phyloP scores from a whole-genome alignment of 2,888 invertebrate species.

The Drosophila greeni region DNA sequence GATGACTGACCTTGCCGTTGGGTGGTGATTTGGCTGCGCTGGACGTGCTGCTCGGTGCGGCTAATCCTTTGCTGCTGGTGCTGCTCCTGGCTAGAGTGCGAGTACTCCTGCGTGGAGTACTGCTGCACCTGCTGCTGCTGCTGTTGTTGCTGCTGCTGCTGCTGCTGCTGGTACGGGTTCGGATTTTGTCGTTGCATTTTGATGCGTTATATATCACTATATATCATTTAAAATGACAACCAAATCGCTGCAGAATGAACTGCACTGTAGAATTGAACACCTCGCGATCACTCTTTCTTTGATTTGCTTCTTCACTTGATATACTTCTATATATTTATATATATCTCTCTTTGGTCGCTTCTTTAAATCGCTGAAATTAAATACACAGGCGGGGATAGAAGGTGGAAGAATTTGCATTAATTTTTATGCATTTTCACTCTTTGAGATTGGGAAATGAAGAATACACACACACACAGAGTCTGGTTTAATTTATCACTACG shows the following conservation, averaged over 20 bases:
- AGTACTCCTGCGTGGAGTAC: conserved; percentile 79
- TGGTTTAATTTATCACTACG: conserved; percentile 40
- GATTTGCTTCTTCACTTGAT: conserved; percentile 67
- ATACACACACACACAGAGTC: conserved; percentile 1
- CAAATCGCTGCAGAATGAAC: conserved; percentile 68
- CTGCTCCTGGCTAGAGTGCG: conserved; percentile 80
- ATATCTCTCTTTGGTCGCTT: conserved; percentile 61
- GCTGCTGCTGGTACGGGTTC: conserved; percentile 80
- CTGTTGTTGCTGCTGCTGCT: conserved; percentile 79
- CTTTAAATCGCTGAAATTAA: conserved; percentile 71
- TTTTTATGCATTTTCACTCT: conserved; percentile 12
- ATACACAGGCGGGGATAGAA: conserved; percentile 37
- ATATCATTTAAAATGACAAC: conserved; percentile 77
- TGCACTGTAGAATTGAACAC: conserved; percentile 67
- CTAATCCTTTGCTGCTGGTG: conserved; percentile 82
- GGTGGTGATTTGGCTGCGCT: conserved; percentile 86
- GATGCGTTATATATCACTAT: conserved; percentile 78
- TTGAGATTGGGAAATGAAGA: not conserved
- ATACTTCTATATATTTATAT: conserved; percentile 53
- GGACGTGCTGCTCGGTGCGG: conserved; percentile 87
- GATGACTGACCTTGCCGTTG: conserved; percentile 86
- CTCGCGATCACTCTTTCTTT: conserved; percentile 68
- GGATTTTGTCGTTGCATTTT: conserved; percentile 88
- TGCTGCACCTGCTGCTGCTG: conserved; percentile 79
- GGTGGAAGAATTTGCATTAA: conserved; percentile 29